Conservation (phyloP, 2,797 vertebrate species). For the Tauraco hartlaubi region DNA sequence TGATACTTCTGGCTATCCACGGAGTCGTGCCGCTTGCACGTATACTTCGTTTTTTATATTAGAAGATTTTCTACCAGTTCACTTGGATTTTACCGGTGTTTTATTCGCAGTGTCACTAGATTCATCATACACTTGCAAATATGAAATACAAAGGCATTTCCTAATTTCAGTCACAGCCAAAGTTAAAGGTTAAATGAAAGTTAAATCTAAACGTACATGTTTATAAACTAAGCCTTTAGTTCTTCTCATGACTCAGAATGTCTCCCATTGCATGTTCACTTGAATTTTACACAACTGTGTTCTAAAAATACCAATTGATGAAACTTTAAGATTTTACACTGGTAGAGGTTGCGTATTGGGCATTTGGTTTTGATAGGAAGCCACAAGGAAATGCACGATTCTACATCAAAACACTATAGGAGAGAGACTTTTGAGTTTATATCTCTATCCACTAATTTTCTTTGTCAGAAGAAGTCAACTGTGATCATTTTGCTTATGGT, state of each 20-base stretch:
- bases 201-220: not conserved
- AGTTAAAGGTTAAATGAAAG: not conserved
- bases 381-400: not conserved
- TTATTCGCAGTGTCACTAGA: not conserved
- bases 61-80: not conserved
- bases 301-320: not conserved
- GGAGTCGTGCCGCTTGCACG: not conserved
- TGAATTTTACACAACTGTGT: not conserved
- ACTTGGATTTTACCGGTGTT: not conserved
- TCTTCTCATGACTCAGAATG: not conserved
- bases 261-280: not conserved
- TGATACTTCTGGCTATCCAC: not conserved
- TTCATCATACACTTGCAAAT: not conserved
- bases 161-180: not conserved
- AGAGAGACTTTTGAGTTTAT: not conserved
- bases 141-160: not conserved
- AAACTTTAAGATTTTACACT: not conserved
- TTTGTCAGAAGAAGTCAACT: not conserved
- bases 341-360: not conserved
- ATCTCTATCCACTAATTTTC: not conserved
- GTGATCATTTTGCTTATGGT: not conserved
- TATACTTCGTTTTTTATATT: not conserved
- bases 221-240: not conserved
- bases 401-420: not conserved
- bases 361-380: not conserved